These are phyloP conservation scores for Apteryx owenii DNA, from an alignment of 2,113 vertebrate species.

Conservation along the genomic window DNA sequence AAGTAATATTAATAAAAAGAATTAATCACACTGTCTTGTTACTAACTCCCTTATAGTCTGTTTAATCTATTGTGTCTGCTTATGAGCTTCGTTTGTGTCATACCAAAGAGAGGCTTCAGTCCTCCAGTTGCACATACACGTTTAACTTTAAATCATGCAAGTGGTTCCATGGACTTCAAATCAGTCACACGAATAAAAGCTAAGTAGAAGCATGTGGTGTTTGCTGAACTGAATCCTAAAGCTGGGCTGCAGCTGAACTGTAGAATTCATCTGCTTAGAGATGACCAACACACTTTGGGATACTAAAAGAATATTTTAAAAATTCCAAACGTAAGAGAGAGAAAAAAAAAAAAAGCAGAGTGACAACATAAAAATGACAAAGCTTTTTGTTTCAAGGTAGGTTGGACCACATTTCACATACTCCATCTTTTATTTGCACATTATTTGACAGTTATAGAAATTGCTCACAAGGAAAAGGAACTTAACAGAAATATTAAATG, in stretches of 20 bases:
- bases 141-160: not conserved
- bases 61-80: not conserved
- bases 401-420: not conserved
- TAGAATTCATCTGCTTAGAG: not conserved
- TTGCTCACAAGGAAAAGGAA: not conserved
- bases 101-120: not conserved
- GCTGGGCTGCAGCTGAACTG: not conserved
- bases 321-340: not conserved
- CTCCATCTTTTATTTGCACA: not conserved
- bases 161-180: accelerated
- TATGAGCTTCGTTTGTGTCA: not conserved
- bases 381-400: not conserved
- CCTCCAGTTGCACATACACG: accelerated
- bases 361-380: not conserved
- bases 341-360: not conserved
- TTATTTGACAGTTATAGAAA: not conserved
- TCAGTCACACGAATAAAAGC: not conserved
- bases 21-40: not conserved
- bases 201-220: not conserved
- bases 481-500: not conserved
- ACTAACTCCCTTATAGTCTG: not conserved
- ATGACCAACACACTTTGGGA: not conserved
- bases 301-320: not conserved
- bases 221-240: not conserved
- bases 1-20: not conserved